phyloP scores from a whole-genome alignment of 2,888 invertebrate species.

The Axea sp. region DNA sequence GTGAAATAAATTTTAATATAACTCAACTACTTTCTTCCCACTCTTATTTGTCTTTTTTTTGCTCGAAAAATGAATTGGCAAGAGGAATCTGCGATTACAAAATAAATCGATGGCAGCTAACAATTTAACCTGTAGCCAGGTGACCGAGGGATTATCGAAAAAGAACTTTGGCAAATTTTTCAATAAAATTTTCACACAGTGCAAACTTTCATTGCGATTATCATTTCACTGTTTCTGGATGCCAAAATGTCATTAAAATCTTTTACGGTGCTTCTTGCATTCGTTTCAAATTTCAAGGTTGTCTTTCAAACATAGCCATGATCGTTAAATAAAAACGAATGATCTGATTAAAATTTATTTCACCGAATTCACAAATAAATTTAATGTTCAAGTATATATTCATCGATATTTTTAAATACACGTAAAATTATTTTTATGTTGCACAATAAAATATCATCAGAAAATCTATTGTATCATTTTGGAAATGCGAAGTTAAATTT shows the following conservation, averaged over 20 bases:
- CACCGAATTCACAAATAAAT: neutral
- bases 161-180: constrained; percentile 32
- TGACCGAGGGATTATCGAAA: constrained; percentile 45
- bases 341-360: constrained; percentile 10
- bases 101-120: constrained; percentile 54
- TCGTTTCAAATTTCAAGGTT: constrained; percentile 4
- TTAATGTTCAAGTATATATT: neutral
- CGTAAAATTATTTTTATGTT: no score
- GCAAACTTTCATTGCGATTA: constrained; percentile 26
- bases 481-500: constrained; percentile 26
- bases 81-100: constrained; percentile 43
- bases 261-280: neutral
- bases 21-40: constrained; percentile 9
- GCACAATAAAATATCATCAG: no score
- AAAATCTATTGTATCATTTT: neutral
- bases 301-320: constrained; percentile 9
- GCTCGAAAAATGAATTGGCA: constrained; percentile 47
- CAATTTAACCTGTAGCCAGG: constrained; percentile 52
- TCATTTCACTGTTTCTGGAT: constrained; percentile 26
- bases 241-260: constrained; percentile 37
- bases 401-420: neutral
- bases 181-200: constrained; percentile 38
- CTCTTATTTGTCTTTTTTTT: no score
- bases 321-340: constrained; percentile 11
- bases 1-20: no score